These are phyloP conservation scores for Cryptophagus acutangulus DNA, from an alignment of 2,888 invertebrate genomes.

Conservation along the genomic window DNA sequence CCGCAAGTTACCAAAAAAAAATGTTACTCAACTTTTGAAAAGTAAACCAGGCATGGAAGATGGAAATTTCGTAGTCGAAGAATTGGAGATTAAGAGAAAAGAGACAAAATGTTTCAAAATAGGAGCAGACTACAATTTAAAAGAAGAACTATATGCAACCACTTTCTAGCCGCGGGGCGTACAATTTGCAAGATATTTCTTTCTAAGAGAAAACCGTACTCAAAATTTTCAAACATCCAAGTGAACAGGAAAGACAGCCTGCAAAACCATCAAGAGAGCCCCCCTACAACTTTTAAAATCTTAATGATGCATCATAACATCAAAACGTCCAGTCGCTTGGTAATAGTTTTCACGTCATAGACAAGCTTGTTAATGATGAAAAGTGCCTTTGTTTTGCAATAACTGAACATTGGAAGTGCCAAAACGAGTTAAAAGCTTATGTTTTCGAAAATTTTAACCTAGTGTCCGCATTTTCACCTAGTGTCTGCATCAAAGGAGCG, in stretches of 20 bases:
- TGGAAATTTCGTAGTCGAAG: not conserved
- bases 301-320: too few relatives aligned
- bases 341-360: not conserved
- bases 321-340: not conserved
- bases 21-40: not conserved
- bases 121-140: not conserved
- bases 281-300: too few relatives aligned
- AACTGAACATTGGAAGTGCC: not conserved
- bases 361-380: not conserved
- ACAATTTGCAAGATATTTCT: slow-evolving; percentile 1
- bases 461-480: not conserved
- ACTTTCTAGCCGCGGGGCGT: slow-evolving; percentile 3
- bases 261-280: too few relatives aligned
- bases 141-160: not conserved
- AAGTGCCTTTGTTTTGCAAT: not conserved
- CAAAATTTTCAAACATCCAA: not conserved
- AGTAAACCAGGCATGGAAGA: slow-evolving; percentile 1
- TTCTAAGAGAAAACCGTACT: not conserved
- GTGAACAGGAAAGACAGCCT: not conserved
- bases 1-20: not conserved
- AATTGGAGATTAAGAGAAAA: not conserved
- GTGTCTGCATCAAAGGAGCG: not conserved
- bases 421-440: not conserved
- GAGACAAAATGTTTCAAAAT: slow-evolving; percentile 2
- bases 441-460: not conserved